These are phyloP conservation scores for Acanthurus leucopareius DNA, from an alignment of 2,797 vertebrate genomes.

Conservation along the genomic window DNA sequence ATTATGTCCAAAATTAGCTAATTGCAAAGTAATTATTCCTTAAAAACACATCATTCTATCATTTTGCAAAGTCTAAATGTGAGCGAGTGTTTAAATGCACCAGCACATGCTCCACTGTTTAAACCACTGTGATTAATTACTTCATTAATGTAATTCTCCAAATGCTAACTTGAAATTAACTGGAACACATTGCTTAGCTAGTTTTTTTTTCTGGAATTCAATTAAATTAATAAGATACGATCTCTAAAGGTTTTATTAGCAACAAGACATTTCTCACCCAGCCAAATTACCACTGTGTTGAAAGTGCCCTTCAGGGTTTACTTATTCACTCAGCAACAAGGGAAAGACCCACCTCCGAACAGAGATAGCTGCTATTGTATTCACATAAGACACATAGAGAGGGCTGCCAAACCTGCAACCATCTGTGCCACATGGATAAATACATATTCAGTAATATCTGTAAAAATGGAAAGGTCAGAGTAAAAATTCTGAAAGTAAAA, in stretches of 20 bases:
- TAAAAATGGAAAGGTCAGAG: constrained; percentile 48
- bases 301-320: constrained; percentile 4
- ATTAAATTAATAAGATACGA: background rate
- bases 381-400: constrained; percentile 9
- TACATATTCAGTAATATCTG: constrained; percentile 25
- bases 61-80: background rate
- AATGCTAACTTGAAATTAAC: constrained; percentile 1
- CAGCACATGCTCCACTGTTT: background rate
- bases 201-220: background rate
- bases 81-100: background rate
- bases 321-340: constrained; percentile 5
- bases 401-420: constrained; percentile 45
- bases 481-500: constrained; percentile 27
- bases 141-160: background rate
- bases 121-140: background rate
- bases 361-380: constrained; percentile 36
- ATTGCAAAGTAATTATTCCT: background rate
- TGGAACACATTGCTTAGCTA: background rate
- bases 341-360: constrained; percentile 22
- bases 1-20: no score
- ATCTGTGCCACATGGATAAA: constrained; percentile 40
- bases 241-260: background rate
- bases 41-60: background rate
- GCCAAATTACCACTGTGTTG: background rate
- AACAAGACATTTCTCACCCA: constrained; percentile 1